A percentile compares a stretch with the other conserved stretches of the same genome.
phyloP scores from a whole-genome alignment of 2,888 invertebrate genomes.

The Thereva unica region DNA sequence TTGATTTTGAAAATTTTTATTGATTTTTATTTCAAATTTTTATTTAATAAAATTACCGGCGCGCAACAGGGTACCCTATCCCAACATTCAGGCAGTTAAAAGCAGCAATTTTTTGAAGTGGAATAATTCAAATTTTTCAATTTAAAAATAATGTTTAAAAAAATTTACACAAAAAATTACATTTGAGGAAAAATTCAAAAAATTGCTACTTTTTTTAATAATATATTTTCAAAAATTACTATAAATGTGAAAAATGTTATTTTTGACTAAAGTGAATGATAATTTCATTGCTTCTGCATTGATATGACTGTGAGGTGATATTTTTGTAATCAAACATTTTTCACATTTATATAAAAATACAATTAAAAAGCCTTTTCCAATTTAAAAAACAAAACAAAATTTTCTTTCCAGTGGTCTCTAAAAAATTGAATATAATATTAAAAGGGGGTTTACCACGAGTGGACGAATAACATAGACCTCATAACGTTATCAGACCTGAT shows the following conservation, averaged over 20 bases:
- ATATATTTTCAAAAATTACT: not conserved
- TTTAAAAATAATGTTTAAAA: constrained; percentile 12
- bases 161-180: not conserved
- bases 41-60: constrained; percentile 47
- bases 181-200: constrained; percentile 47
- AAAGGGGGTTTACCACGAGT: no score
- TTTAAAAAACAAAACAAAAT: no score
- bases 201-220: constrained; percentile 51
- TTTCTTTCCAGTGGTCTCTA: no score
- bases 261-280: constrained; percentile 7
- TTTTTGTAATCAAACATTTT: no score
- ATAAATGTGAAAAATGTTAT: no score
- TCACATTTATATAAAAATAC: no score
- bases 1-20: constrained; percentile 38
- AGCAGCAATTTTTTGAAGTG: constrained; percentile 53
- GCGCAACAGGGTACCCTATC: constrained; percentile 91
- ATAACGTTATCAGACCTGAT: no score
- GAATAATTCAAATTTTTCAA: constrained; percentile 3
- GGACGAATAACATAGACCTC: no score
- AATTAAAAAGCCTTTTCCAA: no score
- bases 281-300: not conserved
- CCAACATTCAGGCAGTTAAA: constrained; percentile 91
- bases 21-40: constrained; percentile 37
- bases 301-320: no score
- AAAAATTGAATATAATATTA: no score